phyloP scores from a whole-genome alignment of 2,113 vertebrate species.

The Pogona vitticeps region DNA sequence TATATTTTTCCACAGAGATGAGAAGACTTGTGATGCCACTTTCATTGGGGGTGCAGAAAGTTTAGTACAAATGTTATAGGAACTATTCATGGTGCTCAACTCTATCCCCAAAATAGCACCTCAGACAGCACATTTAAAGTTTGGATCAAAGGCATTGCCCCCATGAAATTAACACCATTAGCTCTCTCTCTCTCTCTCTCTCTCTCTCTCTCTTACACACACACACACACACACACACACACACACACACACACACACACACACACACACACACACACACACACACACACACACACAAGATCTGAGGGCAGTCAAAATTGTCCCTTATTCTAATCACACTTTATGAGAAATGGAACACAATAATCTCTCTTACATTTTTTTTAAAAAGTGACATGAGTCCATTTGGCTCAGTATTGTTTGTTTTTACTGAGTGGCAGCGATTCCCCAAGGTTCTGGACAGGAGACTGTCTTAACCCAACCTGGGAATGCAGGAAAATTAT shows the following conservation, averaged over 20 bases:
- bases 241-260: background rate
- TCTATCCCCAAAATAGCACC: no score
- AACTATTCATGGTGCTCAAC: no score
- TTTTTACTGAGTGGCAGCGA: no score
- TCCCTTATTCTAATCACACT: background rate
- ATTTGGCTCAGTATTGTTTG: background rate
- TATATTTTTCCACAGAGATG: no score
- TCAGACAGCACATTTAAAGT: no score
- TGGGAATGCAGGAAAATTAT: background rate
- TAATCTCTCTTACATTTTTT: no score
- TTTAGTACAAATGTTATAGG: no score
- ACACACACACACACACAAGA: background rate
- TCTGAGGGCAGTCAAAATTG: slow-evolving; percentile 34
- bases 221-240: background rate
- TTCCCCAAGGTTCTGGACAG: background rate
- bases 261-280: background rate
- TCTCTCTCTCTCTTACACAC: background rate
- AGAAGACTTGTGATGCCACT: no score
- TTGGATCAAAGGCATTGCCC: no score
- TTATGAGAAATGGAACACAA: background rate
- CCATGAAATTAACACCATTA: no score
- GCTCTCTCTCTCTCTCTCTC: no score
- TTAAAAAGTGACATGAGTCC: background rate
- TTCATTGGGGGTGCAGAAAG: no score
- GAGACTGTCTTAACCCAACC: background rate